Evolutionary conservation across 2,113 vertebrate genomes (phyloP).

Genomic region (Equus quagga): DNA sequence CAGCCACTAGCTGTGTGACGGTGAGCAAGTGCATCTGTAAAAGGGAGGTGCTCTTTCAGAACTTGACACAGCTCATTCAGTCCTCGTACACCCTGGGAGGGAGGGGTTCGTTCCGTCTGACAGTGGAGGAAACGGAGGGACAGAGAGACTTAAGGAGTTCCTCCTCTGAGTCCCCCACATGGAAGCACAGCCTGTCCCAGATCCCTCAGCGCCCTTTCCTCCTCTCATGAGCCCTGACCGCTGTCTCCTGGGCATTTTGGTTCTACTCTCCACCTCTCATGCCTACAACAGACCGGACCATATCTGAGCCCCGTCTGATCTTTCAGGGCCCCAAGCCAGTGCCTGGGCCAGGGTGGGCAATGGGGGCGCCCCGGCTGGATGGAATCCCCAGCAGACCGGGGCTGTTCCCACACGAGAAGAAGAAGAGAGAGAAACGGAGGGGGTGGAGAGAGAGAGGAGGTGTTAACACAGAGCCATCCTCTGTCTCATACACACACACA

Average conservation of each 20-base stretch:
- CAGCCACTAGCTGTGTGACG: not conserved
- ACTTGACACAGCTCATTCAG: accelerated
- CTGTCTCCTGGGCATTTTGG: no score
- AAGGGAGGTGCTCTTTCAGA: accelerated
- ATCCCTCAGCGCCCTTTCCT: not conserved
- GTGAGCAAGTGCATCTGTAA: not conserved
- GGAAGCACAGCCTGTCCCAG: accelerated
- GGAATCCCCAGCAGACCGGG: accelerated
- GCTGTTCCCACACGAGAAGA: not conserved
- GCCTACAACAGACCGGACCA: not conserved
- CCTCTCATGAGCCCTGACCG: not conserved
- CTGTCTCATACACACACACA: not conserved
- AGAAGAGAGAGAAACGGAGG: not conserved
- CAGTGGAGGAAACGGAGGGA: not conserved
- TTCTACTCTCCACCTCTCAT: not conserved
- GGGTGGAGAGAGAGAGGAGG: not conserved
- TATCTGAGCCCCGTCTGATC: not conserved
- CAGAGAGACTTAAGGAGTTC: not conserved
- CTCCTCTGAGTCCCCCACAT: accelerated
- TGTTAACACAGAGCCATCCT: not conserved
- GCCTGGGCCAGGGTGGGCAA: not conserved
- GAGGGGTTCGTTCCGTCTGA: not conserved
- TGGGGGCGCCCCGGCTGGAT: not conserved
- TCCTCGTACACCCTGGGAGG: not conserved
- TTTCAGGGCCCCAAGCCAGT: not conserved